Percentiles rank a stretch among this genome's conserved stretches.
phyloP scores from a whole-genome alignment of 2,888 invertebrate species.

The Antheraea yamamai region DNA sequence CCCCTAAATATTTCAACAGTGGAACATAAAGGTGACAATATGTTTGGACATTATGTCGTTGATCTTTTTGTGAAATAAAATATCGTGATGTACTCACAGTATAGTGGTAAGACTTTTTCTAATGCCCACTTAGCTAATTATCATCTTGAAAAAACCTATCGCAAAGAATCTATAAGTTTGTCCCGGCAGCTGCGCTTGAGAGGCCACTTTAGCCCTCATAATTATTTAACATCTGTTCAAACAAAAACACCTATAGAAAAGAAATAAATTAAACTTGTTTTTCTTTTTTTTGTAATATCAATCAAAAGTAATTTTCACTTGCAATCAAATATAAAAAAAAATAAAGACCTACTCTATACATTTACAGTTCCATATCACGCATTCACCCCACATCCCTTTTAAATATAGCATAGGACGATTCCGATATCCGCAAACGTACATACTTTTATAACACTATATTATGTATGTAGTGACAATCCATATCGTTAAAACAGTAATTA shows the following conservation, averaged over 20 bases:
- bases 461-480: neutral
- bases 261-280: too few species aligned
- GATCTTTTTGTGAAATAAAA: neutral
- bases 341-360: neutral
- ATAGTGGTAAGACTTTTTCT: neutral
- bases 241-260: too few species aligned
- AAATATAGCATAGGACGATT: slow-evolving; percentile 17
- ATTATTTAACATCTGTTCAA: too few species aligned
- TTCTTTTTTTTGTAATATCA: neutral
- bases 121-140: neutral
- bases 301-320: neutral
- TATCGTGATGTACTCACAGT: neutral
- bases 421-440: slow-evolving; percentile 4
- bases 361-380: slow-evolving; percentile 2
- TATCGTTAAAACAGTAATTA: neutral
- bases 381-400: slow-evolving; percentile 15
- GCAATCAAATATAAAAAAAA: slow-evolving; percentile 1
- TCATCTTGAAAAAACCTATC: neutral
- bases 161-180: neutral
- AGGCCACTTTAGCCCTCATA: too few species aligned
- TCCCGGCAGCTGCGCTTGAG: neutral
- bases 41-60: too few species aligned
- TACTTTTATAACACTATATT: neutral
- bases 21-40: too few species aligned
- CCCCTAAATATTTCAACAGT: too few species aligned